phyloP scores from a whole-genome alignment of 92 coral and sea anemone species.

The Siderastrea radians region DNA sequence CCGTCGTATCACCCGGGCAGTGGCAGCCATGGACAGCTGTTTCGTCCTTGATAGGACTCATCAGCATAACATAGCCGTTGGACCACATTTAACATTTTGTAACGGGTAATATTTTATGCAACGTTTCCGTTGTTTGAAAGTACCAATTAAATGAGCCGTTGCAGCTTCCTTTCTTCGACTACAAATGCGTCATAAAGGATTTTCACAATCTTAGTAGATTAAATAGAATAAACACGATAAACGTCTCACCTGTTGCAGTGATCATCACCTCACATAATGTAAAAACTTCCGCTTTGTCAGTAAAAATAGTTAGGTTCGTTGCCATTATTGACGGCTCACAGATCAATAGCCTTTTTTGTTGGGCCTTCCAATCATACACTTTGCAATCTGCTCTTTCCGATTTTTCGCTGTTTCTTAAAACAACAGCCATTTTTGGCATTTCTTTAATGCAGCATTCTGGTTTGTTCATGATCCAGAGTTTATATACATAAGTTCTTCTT shows the following conservation, averaged over 20 bases:
- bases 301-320: conserved; percentile 43
- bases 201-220: too few relatives aligned
- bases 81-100: too few relatives aligned
- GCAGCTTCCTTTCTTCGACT: background rate
- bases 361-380: conserved; percentile 28
- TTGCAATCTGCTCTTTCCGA: conserved; percentile 44
- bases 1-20: too few relatives aligned
- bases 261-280: conserved; percentile 73
- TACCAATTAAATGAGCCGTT: background rate
- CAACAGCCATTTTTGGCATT: conserved; percentile 35
- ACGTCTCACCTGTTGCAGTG: conserved; percentile 59
- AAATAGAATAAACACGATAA: background rate
- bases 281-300: conserved; percentile 12
- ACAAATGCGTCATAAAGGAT: too few relatives aligned
- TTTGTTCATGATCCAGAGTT: conserved; percentile 53
- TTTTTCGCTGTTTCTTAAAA: conserved; percentile 32
- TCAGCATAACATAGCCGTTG: too few relatives aligned
- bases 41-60: too few relatives aligned
- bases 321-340: conserved; percentile 68
- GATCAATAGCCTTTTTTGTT: conserved; percentile 34
- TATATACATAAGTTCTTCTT: conserved; percentile 36
- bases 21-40: too few relatives aligned
- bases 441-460: conserved; percentile 65
- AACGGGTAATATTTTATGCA: too few relatives aligned
- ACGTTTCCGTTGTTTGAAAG: too few relatives aligned